Base-by-base conservation (phyloP, 1,140 invertebrate species). In the Cecropterus lyciades region DNA sequence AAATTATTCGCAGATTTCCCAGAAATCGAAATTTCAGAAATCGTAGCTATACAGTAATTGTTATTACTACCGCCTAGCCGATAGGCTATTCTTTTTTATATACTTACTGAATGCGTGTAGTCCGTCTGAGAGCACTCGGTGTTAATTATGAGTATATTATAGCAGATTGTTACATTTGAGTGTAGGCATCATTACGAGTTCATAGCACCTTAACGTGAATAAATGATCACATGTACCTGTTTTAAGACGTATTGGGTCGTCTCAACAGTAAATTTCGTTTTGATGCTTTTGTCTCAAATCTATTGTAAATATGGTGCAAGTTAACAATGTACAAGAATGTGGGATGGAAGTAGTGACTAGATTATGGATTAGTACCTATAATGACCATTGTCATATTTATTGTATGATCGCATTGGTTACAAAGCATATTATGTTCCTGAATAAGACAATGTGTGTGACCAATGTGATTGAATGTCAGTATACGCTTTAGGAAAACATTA, bases 401-500 rank as follows among this genome's bases (percentile, higher is more conserved):
- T n/a, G 37, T 13, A 33, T 33, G 3, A 33, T 33, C n/a, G 37
- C 11, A 40, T 40, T 40, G 37, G 11, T 40, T 13, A 40, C 5
- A 5, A 40, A 40, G 37, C 37, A 40, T n/a, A 40, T 33, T 11
- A n/a, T n/a, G n/a, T n/a, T n/a, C 10, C 37, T 40, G 37, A 40
- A n/a, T 40, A 40, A 0, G 37, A 40, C 37, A 40, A 5, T 33
- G 10, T 33, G 13, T 16, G 16, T 49, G 56, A 59, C 24, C 24
- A 37, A 20, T 10, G 27, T 49, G 57, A 11, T 37, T 49, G 53
- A 64, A 69, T 69, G 69, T 72, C 70, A n/a, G 80, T 83, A 83
- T 83, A 81, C 79, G 80, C 67, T 68, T 66, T 79, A 73, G 73
- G 55, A 65, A 75, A 65, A 66, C 73, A 76, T 75, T 52, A 30